Evolutionary conservation across 2,797 vertebrate genomes (phyloP).

Genomic region (Coracias cyanogaster): DNA sequence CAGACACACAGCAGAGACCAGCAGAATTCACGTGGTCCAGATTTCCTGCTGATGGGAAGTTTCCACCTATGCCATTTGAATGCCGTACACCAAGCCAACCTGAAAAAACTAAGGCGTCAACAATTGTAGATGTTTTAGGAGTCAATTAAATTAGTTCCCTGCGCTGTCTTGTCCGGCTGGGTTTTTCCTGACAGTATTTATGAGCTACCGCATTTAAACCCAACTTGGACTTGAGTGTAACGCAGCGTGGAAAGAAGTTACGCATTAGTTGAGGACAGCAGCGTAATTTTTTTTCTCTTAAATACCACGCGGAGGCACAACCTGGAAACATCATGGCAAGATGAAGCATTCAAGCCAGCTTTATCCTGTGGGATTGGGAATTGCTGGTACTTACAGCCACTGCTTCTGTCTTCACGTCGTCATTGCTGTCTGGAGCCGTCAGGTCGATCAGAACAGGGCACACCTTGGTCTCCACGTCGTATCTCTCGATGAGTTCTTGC

Average conservation of each 20-base stretch:
- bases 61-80: background rate
- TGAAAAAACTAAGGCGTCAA: background rate
- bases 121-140: background rate
- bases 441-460: conserved; percentile 90
- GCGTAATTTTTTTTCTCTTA: background rate
- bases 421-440: conserved; percentile 90
- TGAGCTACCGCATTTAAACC: background rate
- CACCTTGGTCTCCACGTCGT: conserved; percentile 87
- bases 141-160: background rate
- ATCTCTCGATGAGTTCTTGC: conserved; percentile 88
- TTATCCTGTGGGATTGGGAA: background rate
- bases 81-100: background rate
- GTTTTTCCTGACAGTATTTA: background rate
- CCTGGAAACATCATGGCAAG: background rate
- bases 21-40: background rate
- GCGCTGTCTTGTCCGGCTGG: background rate
- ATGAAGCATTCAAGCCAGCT: background rate
- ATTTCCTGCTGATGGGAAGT: background rate
- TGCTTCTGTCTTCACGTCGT: conserved; percentile 90
- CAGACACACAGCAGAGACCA: background rate
- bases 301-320: background rate
- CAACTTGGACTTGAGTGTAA: background rate
- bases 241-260: background rate
- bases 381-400: conserved; percentile 85
- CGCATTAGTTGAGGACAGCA: background rate